Base-by-base conservation (phyloP, 2,113 vertebrate genomes). In the Drymodes brunneopygia region DNA sequence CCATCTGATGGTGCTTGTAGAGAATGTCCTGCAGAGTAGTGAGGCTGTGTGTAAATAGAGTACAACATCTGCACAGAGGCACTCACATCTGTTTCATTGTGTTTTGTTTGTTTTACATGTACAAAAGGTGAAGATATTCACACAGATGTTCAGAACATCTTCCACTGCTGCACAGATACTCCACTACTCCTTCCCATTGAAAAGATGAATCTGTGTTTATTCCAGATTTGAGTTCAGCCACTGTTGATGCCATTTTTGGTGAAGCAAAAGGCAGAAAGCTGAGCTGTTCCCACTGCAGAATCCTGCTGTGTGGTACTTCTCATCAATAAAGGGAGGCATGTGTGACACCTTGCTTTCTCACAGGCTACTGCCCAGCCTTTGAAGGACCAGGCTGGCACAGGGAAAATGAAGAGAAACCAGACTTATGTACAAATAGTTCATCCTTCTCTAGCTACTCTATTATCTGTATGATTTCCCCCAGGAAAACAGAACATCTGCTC, bases 401-500 rank as follows among this genome's bases (percentile, higher is more conserved):
- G 33, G 40, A 79, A 11, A 42, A 11, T 9, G 13, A 56, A 13
- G 60, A 28, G 36, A 80, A 87, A 9, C 29, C 87, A 90, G 78
- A n/a, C 25, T 53, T 25, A 2, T 14, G 25, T 35, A 53, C 31
- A 61, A 79, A 53, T 15, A 65, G 21, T 79, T 94, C 72, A 81
- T 85, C n/a, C 16, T 28, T 79, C 22, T 92, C n/a, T 84, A 78
- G 79, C 24, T 74, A 11, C 64, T 74, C 47, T 78, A 23, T 70
- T 66, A 80, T 72, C 60, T 0, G 0, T 78, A 15, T 65, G 58
- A 85, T 91, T 96, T 88, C 73, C 65, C 74, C n/a, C 53, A 72
- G 58, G 66, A 85, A 95, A 91, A 50, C 7, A 58, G 66, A 92
- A 77, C 93, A 88, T 95, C 82, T 91, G 74, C 56, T 89, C 79